Evolutionary conservation across 2,888 invertebrate genomes (phyloP), one percentile per base, ranked within the genome.

Genomic region (Drosophila infuscata): DNA sequence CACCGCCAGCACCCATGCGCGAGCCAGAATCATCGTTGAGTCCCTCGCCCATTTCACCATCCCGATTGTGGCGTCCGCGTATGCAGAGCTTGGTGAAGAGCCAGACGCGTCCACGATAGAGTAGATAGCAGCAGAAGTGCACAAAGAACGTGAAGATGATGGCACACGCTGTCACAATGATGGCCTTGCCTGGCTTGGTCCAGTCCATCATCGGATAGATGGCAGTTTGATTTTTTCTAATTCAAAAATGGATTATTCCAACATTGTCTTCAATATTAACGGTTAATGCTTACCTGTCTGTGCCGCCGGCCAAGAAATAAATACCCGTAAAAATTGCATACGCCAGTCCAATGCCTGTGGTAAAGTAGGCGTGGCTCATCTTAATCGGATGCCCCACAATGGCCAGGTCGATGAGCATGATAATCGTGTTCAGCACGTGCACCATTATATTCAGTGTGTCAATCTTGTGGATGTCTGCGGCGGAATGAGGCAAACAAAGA

Each of bases 151-250:
- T 93, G 81, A 95, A 94, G 0, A 95, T 77, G 0, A 95, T 93
- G 29, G 95, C 95, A 8, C 94, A 94, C 0, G 95, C 89, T 54
- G 95, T 94, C 53, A 96, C 94, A 6, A 95, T 90, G 12, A 94
- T 83, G 0, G 96, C 95, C 62, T 92, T 88, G 7, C 94, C 94
- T 0, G 97, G 96, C 51, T 94, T 94, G 29, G 94, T 93, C 97
- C 97, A 97, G 93, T 97, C 95, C 82, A 97, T 92, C 86, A 96
- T 95, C 51, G 96, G 95, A 93, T 97, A 97, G 77, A 97, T 96
- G 89, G 94, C 95, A 52, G 93, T 93, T 49, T 94, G 92, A 29
- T 96, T 96, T 79, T 94, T 94, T 77, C 96, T 96, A 56, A n/a
- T 62, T 38, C 92, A 6, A 20, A 17, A 35, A 12, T 3, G 9